phyloP scores from a whole-genome alignment of 2,888 invertebrate genomes.

The Dendrolimus houi region DNA sequence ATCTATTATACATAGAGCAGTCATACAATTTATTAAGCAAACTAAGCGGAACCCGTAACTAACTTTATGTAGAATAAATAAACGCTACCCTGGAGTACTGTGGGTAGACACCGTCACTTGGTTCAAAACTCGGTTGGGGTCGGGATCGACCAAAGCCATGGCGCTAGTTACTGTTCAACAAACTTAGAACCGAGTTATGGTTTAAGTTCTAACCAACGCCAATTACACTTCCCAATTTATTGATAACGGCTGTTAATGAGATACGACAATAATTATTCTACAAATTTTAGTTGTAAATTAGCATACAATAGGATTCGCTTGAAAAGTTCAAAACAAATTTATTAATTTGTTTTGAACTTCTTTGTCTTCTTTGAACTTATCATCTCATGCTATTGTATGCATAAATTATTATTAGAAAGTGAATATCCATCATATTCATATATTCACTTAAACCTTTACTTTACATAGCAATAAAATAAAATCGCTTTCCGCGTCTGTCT shows the following conservation, averaged over 20 bases:
- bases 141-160: slow-evolving; percentile 1
- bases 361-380: no score
- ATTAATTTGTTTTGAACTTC: no score
- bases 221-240: slow-evolving; percentile 5
- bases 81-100: slow-evolving; percentile 14
- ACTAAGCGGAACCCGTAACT: slow-evolving; percentile 14
- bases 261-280: background rate
- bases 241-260: slow-evolving; percentile 1
- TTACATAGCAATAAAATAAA: no score
- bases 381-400: no score
- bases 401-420: no score
- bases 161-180: slow-evolving; percentile 2
- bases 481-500: no score
- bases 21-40: slow-evolving; percentile 9
- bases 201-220: slow-evolving; percentile 5
- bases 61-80: slow-evolving; percentile 21
- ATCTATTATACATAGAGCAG: slow-evolving; percentile 8
- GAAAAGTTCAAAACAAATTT: no score
- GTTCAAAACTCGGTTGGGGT: slow-evolving; percentile 23
- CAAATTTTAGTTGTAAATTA: no score
- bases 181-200: slow-evolving; percentile 5
- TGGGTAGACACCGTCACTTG: slow-evolving; percentile 19
- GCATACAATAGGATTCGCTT: no score
- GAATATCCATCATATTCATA: no score
- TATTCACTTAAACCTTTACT: no score